Evolutionary conservation across 2,797 vertebrate species (phyloP).

Genomic region (Agapornis canus): DNA sequence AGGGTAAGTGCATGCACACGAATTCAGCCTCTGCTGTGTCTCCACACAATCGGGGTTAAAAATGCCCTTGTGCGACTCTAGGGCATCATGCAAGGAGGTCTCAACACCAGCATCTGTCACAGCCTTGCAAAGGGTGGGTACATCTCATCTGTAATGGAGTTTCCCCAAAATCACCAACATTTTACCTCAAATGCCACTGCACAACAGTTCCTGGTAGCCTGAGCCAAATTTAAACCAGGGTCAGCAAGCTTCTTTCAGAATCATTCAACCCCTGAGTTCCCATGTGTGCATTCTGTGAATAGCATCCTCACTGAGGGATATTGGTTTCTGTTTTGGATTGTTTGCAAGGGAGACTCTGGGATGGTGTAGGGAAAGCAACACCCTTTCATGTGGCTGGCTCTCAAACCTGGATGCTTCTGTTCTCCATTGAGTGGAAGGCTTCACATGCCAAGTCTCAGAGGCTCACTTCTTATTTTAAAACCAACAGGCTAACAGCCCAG

Average conservation of each 20-base stretch:
- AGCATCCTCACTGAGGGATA: background rate
- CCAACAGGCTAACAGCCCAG: constrained; percentile 1
- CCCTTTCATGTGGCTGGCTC: background rate
- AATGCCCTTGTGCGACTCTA: background rate
- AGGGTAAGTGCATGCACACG: background rate
- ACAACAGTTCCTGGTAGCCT: background rate
- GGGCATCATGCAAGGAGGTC: background rate
- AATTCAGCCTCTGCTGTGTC: background rate
- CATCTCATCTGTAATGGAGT: background rate
- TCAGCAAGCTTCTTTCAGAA: background rate
- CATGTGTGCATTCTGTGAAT: background rate
- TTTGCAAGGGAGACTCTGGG: background rate
- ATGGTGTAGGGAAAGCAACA: background rate
- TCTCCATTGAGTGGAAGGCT: background rate
- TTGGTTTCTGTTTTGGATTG: background rate
- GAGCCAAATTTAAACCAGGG: background rate
- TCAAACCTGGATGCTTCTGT: background rate
- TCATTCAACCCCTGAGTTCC: fast-evolving
- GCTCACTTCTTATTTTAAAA: constrained; percentile 35
- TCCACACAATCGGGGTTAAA: background rate
- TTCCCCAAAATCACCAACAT: background rate
- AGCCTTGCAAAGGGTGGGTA: background rate
- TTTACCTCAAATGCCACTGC: background rate
- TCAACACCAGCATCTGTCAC: background rate
- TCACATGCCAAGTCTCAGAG: background rate